Evolutionary conservation across 1,140 invertebrate species (phyloP), one percentile per base, ranked within the genome.

Genomic region (Lepidurus arcticus): DNA sequence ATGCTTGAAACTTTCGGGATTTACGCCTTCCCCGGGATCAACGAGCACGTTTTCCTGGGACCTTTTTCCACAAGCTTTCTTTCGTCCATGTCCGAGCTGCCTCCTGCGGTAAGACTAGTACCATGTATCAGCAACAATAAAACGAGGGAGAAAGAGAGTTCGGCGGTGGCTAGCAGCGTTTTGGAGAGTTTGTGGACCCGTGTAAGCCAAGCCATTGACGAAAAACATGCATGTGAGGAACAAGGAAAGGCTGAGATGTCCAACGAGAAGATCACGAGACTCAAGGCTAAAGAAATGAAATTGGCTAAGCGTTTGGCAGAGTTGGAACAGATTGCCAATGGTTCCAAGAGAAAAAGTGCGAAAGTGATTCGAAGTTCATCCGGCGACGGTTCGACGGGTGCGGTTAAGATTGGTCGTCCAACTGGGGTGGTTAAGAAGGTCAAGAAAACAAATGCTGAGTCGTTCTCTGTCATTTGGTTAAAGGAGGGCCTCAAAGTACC

Each of bases 11-110:
- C 16, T 21, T 76, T 76, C 42, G 75, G 75, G 16, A 47, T 76
- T 9, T 34, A 45, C 24, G 75, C 75, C 11, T 76, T 76, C 43
- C 75, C 75, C 7, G 42, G 44, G 7, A 34, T 76, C 13, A 44
- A 24, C 9, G 75, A 76, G 75, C 75, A 76, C 26, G 75, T 76
- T 5, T 76, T 76, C 16, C 42, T 76, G 24, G 75, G 75, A 16
- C 75, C 75, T n/a, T 42, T 76, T 7, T 42, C 75, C 24, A 76
- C 24, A 11, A 43, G 44, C 13, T 45, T 76, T 44, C 43, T 76
- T 13, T 9, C 53, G 0, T 65, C 53, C 1, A 65, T 65, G 53
- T 7, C 53, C 53, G 53, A 65, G 13, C 8, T 65, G 53, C 53
- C 53, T 7, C 53, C 4, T 13, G 53, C 53, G 53, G 53, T 65